Evolutionary conservation across 2,113 vertebrate genomes (phyloP).

Genomic region (Rhineura floridana): DNA sequence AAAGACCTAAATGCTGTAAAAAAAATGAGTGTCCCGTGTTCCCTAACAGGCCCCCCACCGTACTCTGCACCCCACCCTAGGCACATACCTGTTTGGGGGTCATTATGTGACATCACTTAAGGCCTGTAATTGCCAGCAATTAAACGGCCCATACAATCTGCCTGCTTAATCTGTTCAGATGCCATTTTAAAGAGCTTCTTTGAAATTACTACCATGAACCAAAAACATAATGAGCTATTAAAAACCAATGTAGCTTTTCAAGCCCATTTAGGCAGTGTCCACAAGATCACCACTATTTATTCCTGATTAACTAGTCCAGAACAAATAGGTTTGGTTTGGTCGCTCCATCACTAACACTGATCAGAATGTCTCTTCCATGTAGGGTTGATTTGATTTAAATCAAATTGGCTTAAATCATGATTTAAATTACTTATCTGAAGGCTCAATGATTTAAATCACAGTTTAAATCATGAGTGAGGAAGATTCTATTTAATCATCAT

Average conservation of each 20-base stretch:
- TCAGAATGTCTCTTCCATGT: neutral
- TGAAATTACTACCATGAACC: constrained; percentile 31
- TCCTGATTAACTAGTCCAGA: neutral
- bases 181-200: constrained; percentile 36
- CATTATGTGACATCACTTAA: constrained; percentile 49
- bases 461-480: too few relatives aligned
- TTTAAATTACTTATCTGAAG: too few relatives aligned
- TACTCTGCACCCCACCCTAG: neutral
- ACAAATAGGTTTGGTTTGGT: neutral
- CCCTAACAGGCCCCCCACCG: neutral
- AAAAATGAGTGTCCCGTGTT: neutral
- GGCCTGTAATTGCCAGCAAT: constrained; percentile 38
- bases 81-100: constrained; percentile 13
- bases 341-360: neutral
- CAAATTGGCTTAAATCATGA: too few relatives aligned
- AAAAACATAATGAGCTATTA: constrained; percentile 20
- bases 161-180: constrained; percentile 45
- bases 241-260: neutral
- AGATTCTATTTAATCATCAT: too few relatives aligned
- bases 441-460: too few relatives aligned
- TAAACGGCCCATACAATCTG: constrained; percentile 34
- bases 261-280: neutral
- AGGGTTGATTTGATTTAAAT: too few relatives aligned
- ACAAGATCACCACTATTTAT: neutral
- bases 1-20: neutral